Conservation (phyloP, 1,140 invertebrate species). For the Drosophila neocordata region DNA sequence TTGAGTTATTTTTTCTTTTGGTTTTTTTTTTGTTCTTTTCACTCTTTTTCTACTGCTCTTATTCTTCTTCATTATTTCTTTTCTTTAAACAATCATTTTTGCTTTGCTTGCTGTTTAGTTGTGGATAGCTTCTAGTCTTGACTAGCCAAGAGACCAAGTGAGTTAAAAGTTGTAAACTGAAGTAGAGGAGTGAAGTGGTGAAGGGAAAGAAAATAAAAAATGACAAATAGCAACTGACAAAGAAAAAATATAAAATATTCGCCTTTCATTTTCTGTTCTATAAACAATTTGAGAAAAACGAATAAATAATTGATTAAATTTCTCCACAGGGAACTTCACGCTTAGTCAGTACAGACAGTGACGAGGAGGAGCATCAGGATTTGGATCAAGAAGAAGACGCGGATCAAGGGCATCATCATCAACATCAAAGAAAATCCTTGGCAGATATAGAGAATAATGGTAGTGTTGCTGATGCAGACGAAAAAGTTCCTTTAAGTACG, state of each 20-base stretch:
- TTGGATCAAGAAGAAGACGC: conserved; percentile 22
- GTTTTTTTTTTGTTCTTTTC: conserved; percentile 10
- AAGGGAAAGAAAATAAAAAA: not conserved
- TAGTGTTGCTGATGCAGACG: conserved; percentile 8
- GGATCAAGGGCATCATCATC: conserved; percentile 8
- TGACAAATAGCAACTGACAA: not conserved
- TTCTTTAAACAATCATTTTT: conserved; percentile 34
- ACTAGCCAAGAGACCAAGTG: conserved; percentile 28
- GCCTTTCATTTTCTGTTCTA: too few relatives aligned
- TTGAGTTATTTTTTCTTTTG: conserved; percentile 46
- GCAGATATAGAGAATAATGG: not conserved
- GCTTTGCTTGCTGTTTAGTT: conserved; percentile 50
- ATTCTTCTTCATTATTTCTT: conserved; percentile 19
- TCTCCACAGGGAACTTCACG: conserved; percentile 84
- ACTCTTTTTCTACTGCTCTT: conserved; percentile 25
- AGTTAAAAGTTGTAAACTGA: conserved; percentile 26
- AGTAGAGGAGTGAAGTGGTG: not conserved
- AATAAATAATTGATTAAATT: conserved; percentile 19
- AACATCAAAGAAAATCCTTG: not conserved
- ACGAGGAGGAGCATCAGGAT: conserved; percentile 82
- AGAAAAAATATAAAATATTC: not conserved
- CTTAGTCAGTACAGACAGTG: conserved; percentile 86
- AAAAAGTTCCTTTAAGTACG: conserved; percentile 61
- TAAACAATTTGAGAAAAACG: not conserved
- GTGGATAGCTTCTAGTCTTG: conserved; percentile 33